These are phyloP conservation scores for Apamea crenata DNA, from an alignment of 2,888 invertebrate species.

Conservation along the genomic window DNA sequence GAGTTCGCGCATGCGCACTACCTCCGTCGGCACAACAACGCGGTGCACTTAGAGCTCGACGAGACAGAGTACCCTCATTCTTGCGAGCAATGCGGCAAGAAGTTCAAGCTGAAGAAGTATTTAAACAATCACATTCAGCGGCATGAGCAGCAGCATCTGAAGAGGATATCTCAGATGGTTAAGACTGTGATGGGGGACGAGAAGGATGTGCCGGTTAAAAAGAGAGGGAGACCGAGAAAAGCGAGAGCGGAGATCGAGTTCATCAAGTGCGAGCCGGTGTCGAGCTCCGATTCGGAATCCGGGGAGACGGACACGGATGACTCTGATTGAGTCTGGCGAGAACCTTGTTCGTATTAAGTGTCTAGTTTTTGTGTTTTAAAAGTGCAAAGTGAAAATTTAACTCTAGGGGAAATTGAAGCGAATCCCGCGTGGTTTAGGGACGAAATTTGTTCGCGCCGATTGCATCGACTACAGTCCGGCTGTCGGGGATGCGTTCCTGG, in stretches of 20 bases:
- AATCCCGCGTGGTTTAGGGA: background rate
- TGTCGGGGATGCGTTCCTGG: background rate
- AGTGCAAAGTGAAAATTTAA: constrained; percentile 23
- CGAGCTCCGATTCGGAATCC: constrained; percentile 79
- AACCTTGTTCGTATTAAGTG: background rate
- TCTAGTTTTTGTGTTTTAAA: constrained; percentile 20
- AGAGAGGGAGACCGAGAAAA: constrained; percentile 73
- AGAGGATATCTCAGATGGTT: constrained; percentile 85
- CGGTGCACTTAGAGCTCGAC: constrained; percentile 84
- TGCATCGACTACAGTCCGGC: background rate
- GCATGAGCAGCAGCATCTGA: constrained; percentile 87
- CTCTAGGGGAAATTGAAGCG: constrained; percentile 5
- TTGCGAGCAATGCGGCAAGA: constrained; percentile 86
- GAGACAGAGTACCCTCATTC: constrained; percentile 83
- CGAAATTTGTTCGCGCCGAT: background rate
- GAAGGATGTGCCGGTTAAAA: constrained; percentile 70
- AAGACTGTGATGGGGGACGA: constrained; percentile 85
- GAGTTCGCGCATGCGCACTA: constrained; percentile 87
- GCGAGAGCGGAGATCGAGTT: constrained; percentile 84
- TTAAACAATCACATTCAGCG: constrained; percentile 84
- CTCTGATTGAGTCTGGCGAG: constrained; percentile 58
- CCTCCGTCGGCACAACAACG: constrained; percentile 81
- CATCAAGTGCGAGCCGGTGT: constrained; percentile 86
- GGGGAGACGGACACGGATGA: constrained; percentile 72
- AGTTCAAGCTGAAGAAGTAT: constrained; percentile 86